Evolutionary conservation across 2,888 invertebrate species (phyloP), one percentile per base, ranked within the genome.

Genomic region (Dasysyrphus albostriatus): DNA sequence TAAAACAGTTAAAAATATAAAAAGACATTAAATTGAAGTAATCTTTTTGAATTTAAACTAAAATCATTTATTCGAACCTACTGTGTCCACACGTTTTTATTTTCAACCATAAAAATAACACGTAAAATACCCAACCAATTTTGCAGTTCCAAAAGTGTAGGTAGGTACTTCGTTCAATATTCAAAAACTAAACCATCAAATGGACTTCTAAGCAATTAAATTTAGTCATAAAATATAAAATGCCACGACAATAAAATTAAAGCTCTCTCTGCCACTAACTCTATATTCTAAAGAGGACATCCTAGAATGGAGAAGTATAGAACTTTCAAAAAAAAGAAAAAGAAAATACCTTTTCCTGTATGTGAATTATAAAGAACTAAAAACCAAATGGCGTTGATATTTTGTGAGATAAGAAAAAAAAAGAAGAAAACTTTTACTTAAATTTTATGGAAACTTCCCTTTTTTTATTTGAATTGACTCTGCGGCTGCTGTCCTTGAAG

Each of bases 181-280:
- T 74, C 74, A 29, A 58, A 58, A 59, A 59, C 59, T 34, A 39
- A 59, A 24, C 51, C 72, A 59, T 37, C 59, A 83, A 84, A 83
- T 75, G 70, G 59, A 79, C 65, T 79, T 79, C 70, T 65, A 75
- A 79, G 70, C 75, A 70, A 79, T 79, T 79, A 75, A 83, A 65
- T 24, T 54, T 34, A 49, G 32, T 42, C 37, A 49, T 75, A 51
- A 44, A 65, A 75, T 37, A 34, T 39, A 74, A 54, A 63, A 63
- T 2, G 69, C 32, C 29, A 51, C 19, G 51, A 51, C 6, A 51
- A 72, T 70, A 65, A 65, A 72, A 47, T 47, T 44, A 44, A 63
- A 63, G 42, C 63, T 29, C 32, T 29, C 32, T 32, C n/a, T 54
- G 14, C 7, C 14, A 29, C 8, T 32, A 7, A 3, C 6, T 24